Conservation (phyloP, 2,888 invertebrate species). For the Mythimna lalbum region DNA sequence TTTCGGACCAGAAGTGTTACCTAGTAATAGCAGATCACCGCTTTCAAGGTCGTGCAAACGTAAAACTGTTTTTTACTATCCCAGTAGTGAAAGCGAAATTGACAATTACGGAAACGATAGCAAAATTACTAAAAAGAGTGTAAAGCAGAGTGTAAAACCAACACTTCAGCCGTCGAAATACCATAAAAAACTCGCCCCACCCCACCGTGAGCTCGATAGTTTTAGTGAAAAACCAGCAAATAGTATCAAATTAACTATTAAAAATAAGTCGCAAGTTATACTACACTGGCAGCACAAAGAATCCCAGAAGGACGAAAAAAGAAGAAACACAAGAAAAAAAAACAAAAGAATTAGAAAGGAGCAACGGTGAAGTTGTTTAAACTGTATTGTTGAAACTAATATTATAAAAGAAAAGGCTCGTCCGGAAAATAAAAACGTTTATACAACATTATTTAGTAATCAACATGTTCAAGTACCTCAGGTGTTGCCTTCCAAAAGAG, state of each 20-base stretch:
- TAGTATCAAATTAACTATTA: constrained; percentile 90
- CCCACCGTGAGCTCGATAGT: constrained; percentile 77
- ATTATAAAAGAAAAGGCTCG: constrained; percentile 79
- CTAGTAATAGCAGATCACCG: constrained; percentile 85
- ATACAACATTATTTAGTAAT: constrained; percentile 84
- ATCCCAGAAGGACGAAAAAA: constrained; percentile 81
- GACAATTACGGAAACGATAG: constrained; percentile 79
- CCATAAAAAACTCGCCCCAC: constrained; percentile 86
- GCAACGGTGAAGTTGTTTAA: constrained; percentile 76
- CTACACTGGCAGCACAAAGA: constrained; percentile 87
- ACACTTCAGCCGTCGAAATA: constrained; percentile 77
- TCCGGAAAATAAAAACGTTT: constrained; percentile 84
- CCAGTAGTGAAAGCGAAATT: constrained; percentile 87
- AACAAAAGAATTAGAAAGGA: constrained; percentile 72
- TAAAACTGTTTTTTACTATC: constrained; percentile 85
- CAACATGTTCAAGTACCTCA: constrained; percentile 84
- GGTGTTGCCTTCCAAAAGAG: constrained; percentile 73
- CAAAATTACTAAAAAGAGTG: constrained; percentile 76
- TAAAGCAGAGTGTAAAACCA: constrained; percentile 80
- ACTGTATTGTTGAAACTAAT: constrained; percentile 71
- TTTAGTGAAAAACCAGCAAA: constrained; percentile 87
- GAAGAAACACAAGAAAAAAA: constrained; percentile 75
- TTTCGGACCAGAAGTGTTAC: constrained; percentile 87
- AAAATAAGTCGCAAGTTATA: constrained; percentile 90
- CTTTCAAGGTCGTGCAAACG: constrained; percentile 87